Evolutionary conservation across 2,888 invertebrate genomes (phyloP), one percentile per base, ranked within the genome.

Genomic region (Eupithecia dodoneata): DNA sequence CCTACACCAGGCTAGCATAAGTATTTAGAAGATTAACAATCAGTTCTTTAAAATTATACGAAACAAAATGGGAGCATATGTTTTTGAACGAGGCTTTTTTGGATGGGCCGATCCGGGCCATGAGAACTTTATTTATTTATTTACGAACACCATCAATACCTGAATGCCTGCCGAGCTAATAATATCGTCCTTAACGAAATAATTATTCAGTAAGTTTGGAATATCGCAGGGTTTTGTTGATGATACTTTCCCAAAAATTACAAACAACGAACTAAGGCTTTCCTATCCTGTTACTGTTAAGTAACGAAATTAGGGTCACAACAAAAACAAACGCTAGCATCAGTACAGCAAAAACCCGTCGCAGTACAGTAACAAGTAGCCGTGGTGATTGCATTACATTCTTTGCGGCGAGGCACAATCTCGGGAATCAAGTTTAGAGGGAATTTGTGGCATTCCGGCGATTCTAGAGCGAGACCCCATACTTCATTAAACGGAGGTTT

Each of bases 361-460:
- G 83, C 78, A 80, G 77, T 83, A 83, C 87, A 88, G 84, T 90
- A 91, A 92, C 90, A 88, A 91, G 90, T 84, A 83, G 86, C 74
- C 82, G 84, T 81, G 88, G 90, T 91, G 93, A 93, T 93, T 92
- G 90, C 88, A 91, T 93, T 91, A 91, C 89, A 91, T 91, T 92
- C 91, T 90, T 90, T 86, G 83, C 86, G 90, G 91, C 90, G 87
- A 87, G 88, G 91, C 89, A 91, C 90, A 93, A 93, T 93, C 92
- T 89, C 91, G 85, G 47, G 88, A 91, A 93, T 92, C 91, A 88
- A 87, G 86, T 87, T 86, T 78, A 85, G 84, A 80, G 84, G 81
- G 85, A 89, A 89, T 90, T 76, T 76, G 74, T 74, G 72, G 69
- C 74, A 69, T 74, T 87, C 86, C 79, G 82, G 83, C 86, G 59